Percentiles rank a stretch among this genome's conserved stretches.
Evolutionary conservation across 2,113 vertebrate genomes (phyloP).

Genomic region (Coreoperca whiteheadi): DNA sequence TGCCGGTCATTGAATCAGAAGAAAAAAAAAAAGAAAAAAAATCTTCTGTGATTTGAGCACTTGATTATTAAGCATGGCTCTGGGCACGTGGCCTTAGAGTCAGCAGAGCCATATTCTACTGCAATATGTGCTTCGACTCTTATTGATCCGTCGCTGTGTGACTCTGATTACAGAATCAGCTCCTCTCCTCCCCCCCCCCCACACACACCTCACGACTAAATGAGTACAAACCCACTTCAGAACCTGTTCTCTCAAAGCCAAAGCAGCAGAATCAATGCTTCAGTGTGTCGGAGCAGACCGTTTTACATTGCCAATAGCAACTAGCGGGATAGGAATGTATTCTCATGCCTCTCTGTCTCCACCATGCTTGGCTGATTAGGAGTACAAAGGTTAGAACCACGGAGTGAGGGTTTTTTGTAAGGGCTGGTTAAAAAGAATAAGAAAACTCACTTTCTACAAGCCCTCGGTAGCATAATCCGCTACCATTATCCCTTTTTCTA

Average conservation of each 20-base stretch:
- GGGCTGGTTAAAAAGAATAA: background rate
- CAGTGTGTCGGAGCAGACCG: constrained; percentile 8
- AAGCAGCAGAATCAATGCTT: constrained; percentile 31
- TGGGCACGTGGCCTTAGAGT: constrained; percentile 4
- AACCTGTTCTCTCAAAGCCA: constrained; percentile 18
- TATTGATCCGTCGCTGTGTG: constrained; percentile 50
- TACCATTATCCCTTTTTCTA: background rate
- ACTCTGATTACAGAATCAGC: constrained; percentile 59
- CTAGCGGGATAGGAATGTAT: background rate
- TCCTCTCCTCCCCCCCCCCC: constrained; percentile 50
- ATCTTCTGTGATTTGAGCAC: constrained; percentile 33
- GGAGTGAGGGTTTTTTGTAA: constrained; percentile 21
- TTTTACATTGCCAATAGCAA: constrained; percentile 25
- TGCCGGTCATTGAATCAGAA: constrained; percentile 9
- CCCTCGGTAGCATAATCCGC: background rate
- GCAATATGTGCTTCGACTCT: constrained; percentile 5
- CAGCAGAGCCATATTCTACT: constrained; percentile 5
- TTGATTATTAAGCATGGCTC: constrained; percentile 36
- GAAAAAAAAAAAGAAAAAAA: no score
- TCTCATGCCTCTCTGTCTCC: constrained; percentile 10
- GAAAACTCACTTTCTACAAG: background rate
- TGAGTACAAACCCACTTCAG: constrained; percentile 28
- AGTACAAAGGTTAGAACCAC: constrained; percentile 36
- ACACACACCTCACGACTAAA: constrained; percentile 43
- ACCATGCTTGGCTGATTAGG: constrained; percentile 18